Percentiles rank a stretch among this genome's conserved stretches.
These are phyloP conservation scores for Otus scops DNA, from an alignment of 2,797 vertebrate species.

Conservation along the genomic window DNA sequence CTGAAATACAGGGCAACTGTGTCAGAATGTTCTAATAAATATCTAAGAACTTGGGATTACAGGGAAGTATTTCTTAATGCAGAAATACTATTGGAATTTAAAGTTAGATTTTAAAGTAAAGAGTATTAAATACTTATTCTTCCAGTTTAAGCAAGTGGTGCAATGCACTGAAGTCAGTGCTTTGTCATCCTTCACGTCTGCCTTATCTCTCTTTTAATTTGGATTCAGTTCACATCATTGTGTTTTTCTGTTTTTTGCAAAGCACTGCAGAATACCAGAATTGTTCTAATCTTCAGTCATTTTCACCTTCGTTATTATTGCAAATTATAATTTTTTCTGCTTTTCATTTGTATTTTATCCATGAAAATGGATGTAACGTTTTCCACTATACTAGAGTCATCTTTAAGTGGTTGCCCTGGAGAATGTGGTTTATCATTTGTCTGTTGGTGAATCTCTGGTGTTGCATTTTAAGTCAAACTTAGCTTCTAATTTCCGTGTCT, in stretches of 20 bases:
- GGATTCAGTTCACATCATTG: neutral
- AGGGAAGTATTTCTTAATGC: neutral
- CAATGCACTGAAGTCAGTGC: neutral
- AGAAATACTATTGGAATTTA: neutral
- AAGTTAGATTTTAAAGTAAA: neutral
- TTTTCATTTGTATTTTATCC: neutral
- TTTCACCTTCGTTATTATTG: neutral
- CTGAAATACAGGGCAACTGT: neutral
- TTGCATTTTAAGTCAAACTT: neutral
- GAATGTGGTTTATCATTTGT: neutral
- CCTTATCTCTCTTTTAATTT: neutral
- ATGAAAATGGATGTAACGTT: neutral
- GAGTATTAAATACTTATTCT: neutral
- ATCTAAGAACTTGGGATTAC: neutral
- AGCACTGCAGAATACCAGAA: neutral
- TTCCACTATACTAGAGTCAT: neutral
- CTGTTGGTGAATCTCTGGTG: neutral
- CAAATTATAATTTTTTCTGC: neutral
- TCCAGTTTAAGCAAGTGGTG: neutral
- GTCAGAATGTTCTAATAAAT: neutral
- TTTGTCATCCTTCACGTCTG: neutral
- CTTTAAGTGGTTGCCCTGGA: neutral
- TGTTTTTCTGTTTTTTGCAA: neutral
- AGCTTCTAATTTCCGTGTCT: neutral
- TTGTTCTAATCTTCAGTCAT: neutral